A percentile compares a stretch with the other conserved stretches of the same genome.
These are phyloP conservation scores for Hemaris fuciformis DNA, from an alignment of 2,888 invertebrate species.

Conservation along the genomic window DNA sequence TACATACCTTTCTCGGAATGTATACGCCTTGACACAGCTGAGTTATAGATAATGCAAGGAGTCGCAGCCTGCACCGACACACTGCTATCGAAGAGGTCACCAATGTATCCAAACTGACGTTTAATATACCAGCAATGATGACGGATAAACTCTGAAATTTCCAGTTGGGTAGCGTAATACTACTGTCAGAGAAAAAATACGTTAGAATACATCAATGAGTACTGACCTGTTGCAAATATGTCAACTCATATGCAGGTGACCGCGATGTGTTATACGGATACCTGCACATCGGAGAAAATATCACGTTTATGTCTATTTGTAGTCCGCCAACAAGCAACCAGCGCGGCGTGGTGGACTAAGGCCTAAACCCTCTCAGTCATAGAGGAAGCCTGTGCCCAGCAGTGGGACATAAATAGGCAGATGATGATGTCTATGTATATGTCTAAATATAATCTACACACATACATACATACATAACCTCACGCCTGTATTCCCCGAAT, in stretches of 20 bases:
- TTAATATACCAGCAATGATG: slow-evolving; percentile 52
- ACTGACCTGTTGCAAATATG: slow-evolving; percentile 46
- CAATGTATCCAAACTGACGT: slow-evolving; percentile 64
- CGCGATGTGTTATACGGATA: slow-evolving; percentile 66
- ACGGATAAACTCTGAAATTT: slow-evolving; percentile 45
- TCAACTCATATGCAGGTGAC: slow-evolving; percentile 67
- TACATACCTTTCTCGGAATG: slow-evolving; percentile 27
- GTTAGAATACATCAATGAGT: too few species aligned
- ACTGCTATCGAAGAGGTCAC: slow-evolving; percentile 48
- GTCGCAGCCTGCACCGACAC: slow-evolving; percentile 60
- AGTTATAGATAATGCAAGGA: slow-evolving; percentile 54
- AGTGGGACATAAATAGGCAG: too few species aligned
- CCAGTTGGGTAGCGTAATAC: background rate
- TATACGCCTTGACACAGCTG: slow-evolving; percentile 36
- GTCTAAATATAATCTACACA: too few species aligned
- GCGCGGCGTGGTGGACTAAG: too few species aligned
- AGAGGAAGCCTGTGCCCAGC: too few species aligned
- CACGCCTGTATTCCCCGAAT: too few species aligned
- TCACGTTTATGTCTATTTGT: too few species aligned
- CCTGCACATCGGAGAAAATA: slow-evolving; percentile 40
- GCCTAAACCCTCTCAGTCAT: too few species aligned
- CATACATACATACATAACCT: too few species aligned
- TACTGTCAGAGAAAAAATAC: too few species aligned
- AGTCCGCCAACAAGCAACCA: too few species aligned
- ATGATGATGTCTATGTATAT: too few species aligned